Conservation (phyloP, 2,113 vertebrate genomes). For the Silurus asotus region DNA sequence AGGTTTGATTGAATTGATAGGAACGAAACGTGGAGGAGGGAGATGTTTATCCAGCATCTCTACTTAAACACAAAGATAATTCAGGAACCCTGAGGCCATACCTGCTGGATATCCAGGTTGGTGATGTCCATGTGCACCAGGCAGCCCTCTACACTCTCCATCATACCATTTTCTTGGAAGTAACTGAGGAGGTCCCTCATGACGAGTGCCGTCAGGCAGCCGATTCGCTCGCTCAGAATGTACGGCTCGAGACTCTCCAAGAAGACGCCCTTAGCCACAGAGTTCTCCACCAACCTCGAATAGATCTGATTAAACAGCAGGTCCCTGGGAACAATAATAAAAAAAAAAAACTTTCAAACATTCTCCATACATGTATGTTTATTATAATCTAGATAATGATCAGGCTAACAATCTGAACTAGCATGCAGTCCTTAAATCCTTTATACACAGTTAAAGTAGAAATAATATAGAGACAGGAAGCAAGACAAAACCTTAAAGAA, state of each 20-base stretch:
- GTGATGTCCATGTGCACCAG: slow-evolving; percentile 97
- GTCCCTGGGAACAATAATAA: slow-evolving; percentile 72
- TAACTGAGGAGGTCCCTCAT: slow-evolving; percentile 94
- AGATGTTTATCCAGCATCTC: neutral
- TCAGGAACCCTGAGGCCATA: slow-evolving; percentile 53
- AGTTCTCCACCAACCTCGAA: slow-evolving; percentile 86
- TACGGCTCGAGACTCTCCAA: slow-evolving; percentile 91
- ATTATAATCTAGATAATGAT: neutral
- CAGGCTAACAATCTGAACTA: neutral
- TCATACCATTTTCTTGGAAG: slow-evolving; percentile 88
- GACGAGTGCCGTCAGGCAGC: slow-evolving; percentile 87
- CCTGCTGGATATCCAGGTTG: slow-evolving; percentile 96
- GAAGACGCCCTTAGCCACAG: slow-evolving; percentile 89
- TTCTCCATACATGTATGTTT: neutral
- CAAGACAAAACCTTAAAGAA: neutral
- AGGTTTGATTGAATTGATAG: neutral
- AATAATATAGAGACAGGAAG: neutral
- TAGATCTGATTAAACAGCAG: slow-evolving; percentile 93
- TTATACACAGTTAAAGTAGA: neutral
- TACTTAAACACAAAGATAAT: neutral
- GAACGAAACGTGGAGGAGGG: neutral
- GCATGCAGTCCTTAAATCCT: neutral
- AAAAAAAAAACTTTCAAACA: neutral
- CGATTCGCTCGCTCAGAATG: slow-evolving; percentile 87
- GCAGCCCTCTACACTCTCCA: slow-evolving; percentile 94